Percentiles rank a stretch among this genome's conserved stretches.
Conservation (phyloP, 2,113 vertebrate species). For the Felis chaus region DNA sequence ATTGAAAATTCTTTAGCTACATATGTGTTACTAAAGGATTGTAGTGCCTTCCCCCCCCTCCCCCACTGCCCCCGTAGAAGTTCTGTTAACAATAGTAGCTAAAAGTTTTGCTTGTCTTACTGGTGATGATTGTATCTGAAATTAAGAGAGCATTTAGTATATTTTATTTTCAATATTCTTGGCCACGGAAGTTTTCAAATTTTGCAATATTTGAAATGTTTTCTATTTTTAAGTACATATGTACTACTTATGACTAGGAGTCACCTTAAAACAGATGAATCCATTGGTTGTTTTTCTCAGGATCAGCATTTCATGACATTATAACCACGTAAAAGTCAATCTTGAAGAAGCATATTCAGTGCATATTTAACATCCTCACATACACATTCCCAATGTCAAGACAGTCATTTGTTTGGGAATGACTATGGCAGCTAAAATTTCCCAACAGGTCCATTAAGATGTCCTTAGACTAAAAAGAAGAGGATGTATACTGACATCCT, state of each 20-base stretch:
- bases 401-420: not conserved
- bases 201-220: not conserved
- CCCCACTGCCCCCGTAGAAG: not conserved
- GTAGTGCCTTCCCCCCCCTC: rapidly evolving
- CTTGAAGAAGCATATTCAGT: not conserved
- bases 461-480: not conserved
- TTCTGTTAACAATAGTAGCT: not conserved
- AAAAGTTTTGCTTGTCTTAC: not conserved
- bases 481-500: not conserved
- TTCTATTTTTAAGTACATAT: not conserved
- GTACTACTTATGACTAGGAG: not conserved
- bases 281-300: not conserved
- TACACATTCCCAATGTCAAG: not conserved
- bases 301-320: not conserved
- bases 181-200: not conserved
- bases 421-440: not conserved
- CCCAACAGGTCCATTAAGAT: not conserved
- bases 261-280: not conserved
- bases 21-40: not conserved
- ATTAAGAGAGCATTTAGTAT: not conserved
- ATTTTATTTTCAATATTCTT: not conserved
- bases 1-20: not conserved
- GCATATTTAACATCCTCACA: not conserved
- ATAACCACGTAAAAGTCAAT: not conserved
- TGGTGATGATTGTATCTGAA: not conserved